These are phyloP conservation scores for Chromis chromis DNA, from an alignment of 2,797 vertebrate genomes.

Conservation along the genomic window DNA sequence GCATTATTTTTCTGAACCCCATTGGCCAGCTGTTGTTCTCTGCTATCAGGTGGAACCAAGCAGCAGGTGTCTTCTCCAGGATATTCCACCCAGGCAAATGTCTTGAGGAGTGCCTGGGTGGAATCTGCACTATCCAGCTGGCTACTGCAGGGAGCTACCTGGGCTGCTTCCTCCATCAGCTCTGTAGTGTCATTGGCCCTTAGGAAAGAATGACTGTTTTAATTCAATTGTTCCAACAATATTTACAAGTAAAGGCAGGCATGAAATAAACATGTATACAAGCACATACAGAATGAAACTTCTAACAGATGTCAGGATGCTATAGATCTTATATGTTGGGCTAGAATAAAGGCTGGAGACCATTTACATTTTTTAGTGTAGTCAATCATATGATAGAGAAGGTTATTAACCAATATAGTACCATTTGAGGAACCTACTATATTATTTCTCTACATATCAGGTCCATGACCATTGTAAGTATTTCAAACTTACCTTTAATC, in stretches of 20 bases:
- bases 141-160: conserved; percentile 41
- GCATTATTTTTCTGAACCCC: conserved; percentile 17
- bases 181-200: conserved; percentile 81
- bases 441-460: too few relatives aligned
- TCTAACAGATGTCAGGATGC: background rate
- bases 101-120: conserved; percentile 82
- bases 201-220: conserved; percentile 22
- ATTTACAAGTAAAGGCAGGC: background rate
- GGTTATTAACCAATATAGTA: too few relatives aligned
- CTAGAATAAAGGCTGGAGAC: too few relatives aligned
- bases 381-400: background rate
- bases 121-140: conserved; percentile 62
- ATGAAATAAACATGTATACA: background rate
- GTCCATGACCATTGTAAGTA: background rate
- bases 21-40: conserved; percentile 11
- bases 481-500: background rate
- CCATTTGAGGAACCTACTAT: too few relatives aligned
- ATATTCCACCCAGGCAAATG: conserved; percentile 79
- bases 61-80: conserved; percentile 60
- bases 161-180: conserved; percentile 75
- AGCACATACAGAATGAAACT: background rate
- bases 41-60: conserved; percentile 17
- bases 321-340: background rate
- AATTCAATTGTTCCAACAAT: background rate
- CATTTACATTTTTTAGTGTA: background rate